Base-by-base conservation (phyloP, 2,888 invertebrate genomes). In the Cataglyphis rosenhaueri region DNA sequence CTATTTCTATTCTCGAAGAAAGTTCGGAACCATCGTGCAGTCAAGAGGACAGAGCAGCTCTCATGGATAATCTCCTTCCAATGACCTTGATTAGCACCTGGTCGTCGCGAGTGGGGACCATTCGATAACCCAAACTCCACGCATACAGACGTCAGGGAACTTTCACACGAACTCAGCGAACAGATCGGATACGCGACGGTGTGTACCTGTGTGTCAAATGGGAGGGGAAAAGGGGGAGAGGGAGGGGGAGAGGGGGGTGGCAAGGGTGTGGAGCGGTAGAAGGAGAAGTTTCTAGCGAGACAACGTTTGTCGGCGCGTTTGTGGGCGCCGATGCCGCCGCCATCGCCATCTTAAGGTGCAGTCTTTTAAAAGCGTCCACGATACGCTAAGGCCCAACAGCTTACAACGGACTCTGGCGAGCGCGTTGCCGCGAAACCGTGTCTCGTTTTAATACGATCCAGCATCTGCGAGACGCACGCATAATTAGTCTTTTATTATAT, bases 281-380 rank as follows among this genome's bases (percentile, higher is more conserved):
- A 78, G 88, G 88, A 85, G 90, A 88, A 86, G 87, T 91, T 91
- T 89, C 91, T 92, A 93, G 91, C 91, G 91, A 92, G 93, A 93
- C 94, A 93, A 86, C 93, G 94, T 93, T 94, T 94, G 94, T 94
- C 94, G 94, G 94, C 93, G 74, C 93, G 93, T 94, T 93, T 94
- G 94, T 92, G 92, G 90, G 88, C 83, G 89, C 92, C 93, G 93
- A 92, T 88, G 91, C 92, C 90, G 88, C 85, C 81, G 73, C 91
- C 89, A 91, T 91, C 89, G 88, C 86, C 81, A 68, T 90, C 89
- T 91, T 89, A 85, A 92, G 92, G 91, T 91, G 90, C 90, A 92
- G 91, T 87, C 86, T 84, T 85, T 86, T 84, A 85, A 88, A 89
- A 84, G 85, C 81, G 65, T 82, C 82, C 83, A 38, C 38, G 29